Evolutionary conservation across 2,888 invertebrate species (phyloP).

Genomic region (Zonitis immaculata): DNA sequence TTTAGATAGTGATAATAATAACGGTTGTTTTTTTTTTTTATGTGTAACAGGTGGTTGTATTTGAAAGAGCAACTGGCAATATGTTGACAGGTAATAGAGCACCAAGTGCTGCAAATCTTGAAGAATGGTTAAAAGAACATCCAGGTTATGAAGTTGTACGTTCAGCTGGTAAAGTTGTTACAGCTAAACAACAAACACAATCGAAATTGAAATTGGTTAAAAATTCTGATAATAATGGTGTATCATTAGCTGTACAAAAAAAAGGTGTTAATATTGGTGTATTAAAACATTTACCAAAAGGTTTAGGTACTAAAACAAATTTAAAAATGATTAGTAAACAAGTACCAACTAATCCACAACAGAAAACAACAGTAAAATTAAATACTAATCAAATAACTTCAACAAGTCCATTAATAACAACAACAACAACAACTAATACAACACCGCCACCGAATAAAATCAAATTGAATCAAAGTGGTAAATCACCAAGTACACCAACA

Average conservation of each 20-base stretch:
- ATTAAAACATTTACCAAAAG: conserved; percentile 41
- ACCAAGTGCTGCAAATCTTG: conserved; percentile 73
- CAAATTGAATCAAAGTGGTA: background rate
- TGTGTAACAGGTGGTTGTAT: conserved; percentile 61
- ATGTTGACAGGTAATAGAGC: conserved; percentile 73
- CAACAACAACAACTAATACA: conserved; percentile 24
- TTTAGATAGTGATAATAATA: background rate
- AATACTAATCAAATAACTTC: conserved; percentile 21
- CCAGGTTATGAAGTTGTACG: conserved; percentile 82
- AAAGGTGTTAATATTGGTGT: conserved; percentile 43
- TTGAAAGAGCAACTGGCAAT: conserved; percentile 74
- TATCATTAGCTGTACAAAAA: conserved; percentile 42
- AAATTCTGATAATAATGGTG: conserved; percentile 40
- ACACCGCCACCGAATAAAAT: conserved; percentile 6
- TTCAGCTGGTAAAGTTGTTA: conserved; percentile 49
- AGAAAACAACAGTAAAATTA: background rate
- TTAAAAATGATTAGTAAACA: conserved; percentile 15
- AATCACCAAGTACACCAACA: conserved; percentile 1
- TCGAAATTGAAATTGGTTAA: conserved; percentile 45
- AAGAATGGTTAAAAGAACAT: conserved; percentile 79
- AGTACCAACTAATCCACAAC: conserved; percentile 1
- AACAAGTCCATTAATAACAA: conserved; percentile 27
- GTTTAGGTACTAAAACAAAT: conserved; percentile 8
- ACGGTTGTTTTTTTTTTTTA: too few relatives aligned
- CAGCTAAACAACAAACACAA: conserved; percentile 30